phyloP scores from a whole-genome alignment of 2,888 invertebrate genomes.

The Periphyllus acericola region DNA sequence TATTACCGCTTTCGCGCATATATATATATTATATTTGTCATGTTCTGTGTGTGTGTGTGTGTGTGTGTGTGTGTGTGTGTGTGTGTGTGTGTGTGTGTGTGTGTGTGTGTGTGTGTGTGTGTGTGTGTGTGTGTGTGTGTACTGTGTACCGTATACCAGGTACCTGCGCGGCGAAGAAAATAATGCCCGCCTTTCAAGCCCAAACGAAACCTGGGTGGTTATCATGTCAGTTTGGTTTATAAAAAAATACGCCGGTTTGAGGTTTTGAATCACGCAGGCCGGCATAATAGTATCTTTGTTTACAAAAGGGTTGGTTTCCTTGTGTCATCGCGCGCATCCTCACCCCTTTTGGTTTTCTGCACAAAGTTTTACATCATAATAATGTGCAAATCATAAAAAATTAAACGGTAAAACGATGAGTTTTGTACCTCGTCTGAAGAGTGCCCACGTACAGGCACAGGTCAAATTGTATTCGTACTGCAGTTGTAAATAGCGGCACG shows the following conservation, averaged over 20 bases:
- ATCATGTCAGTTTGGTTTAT: background rate
- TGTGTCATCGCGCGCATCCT: background rate
- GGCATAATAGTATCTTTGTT: background rate
- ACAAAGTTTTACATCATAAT: background rate
- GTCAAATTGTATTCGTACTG: background rate
- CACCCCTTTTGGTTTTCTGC: background rate
- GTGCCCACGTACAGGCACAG: background rate
- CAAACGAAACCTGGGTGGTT: background rate
- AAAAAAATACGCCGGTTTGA: background rate
- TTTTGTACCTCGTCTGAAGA: background rate
- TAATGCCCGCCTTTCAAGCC: background rate
- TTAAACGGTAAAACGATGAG: background rate
- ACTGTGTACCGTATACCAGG: background rate
- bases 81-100: background rate
- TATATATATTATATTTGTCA: conserved; percentile 5
- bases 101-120: background rate
- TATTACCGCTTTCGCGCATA: background rate
- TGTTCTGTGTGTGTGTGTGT: background rate
- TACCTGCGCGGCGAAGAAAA: background rate
- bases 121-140: background rate
- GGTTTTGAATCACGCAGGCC: background rate
- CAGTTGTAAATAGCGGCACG: background rate
- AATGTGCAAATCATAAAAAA: background rate
- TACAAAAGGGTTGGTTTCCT: background rate
- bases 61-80: background rate